Base-by-base conservation (phyloP, 2,888 invertebrate species). In the Sinopyrophorus schimmeli region DNA sequence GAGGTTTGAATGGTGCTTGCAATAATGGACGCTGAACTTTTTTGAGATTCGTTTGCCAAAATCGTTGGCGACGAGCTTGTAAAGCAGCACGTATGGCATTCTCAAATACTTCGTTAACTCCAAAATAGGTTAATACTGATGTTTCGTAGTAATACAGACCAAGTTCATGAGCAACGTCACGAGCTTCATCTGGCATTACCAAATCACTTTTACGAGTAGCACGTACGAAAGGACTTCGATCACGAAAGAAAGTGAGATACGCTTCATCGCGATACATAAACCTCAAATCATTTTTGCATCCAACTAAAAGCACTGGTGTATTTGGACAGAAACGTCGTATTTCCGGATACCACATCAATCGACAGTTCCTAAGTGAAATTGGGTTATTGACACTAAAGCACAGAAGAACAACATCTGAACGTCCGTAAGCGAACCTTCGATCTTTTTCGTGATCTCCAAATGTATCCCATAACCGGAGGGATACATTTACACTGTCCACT, bases 381-480 rank as follows among this genome's bases (percentile, higher is more conserved):
- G 92, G 93, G 69, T 89, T 93, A 60, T 93, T 92, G 72, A 95
- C 87, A 51, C 95, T 96, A 76, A 95, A 96, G 72, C 96, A 96
- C 53, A 96, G 77, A 26, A 96, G 77, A 11, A 96, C 92, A 40
- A 96, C 95, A 75, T 97, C 96, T 7, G 96, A 95, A 67, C 95
- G 88, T 72, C 94, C 95, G 74, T 95, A 96, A 18, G 96, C 95
- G 75, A 96, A 96, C 65, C 94, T 80, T 54, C 96, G 82, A 75
- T 96, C 95, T 72, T 96, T 96, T 73, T 96, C 95, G 78, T 96
- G 96, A 74, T 95, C 95, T 54, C 96, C 96, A 72, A 97, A 97
- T 5, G 96, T 96, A 73, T 97, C 96, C 96, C 96, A 97, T 5
- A 97, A 79, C 17, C 95, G 81, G 17, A 96, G 76, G 1, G 95